Evolutionary conservation across 1,140 invertebrate genomes (phyloP).

Genomic region (Chironomus striatipennis): DNA sequence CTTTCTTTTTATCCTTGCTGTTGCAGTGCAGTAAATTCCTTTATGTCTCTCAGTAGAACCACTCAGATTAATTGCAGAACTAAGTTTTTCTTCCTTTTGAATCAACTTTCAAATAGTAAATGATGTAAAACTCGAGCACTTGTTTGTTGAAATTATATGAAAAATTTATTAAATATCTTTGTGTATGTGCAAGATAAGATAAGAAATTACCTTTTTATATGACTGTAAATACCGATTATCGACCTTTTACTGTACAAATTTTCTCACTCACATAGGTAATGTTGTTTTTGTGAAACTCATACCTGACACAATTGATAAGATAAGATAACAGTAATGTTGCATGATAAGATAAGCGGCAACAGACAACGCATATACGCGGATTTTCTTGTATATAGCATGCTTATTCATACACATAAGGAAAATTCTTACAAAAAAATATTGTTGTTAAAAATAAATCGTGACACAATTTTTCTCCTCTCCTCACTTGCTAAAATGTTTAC

Average conservation of each 20-base stretch:
- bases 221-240: background rate
- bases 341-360: too few species aligned
- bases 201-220: background rate
- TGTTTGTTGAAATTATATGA: background rate
- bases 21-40: constrained; percentile 20
- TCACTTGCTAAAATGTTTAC: too few species aligned
- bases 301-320: background rate
- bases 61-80: background rate
- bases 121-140: background rate
- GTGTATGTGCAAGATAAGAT: constrained; percentile 1
- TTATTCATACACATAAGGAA: too few species aligned
- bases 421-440: too few species aligned
- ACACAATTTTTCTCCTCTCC: too few species aligned
- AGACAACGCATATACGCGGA: too few species aligned
- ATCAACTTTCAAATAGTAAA: background rate
- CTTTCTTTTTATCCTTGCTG: constrained; percentile 24
- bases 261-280: too few species aligned
- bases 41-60: background rate
- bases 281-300: too few species aligned
- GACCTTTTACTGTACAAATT: too few species aligned
- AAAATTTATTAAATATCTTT: background rate
- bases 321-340: background rate
- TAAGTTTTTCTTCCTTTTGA: background rate
- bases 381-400: too few species aligned
- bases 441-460: too few species aligned